Evolutionary conservation across 2,888 invertebrate genomes (phyloP), one percentile per base, ranked within the genome.

Genomic region (Rotaria macrura): DNA sequence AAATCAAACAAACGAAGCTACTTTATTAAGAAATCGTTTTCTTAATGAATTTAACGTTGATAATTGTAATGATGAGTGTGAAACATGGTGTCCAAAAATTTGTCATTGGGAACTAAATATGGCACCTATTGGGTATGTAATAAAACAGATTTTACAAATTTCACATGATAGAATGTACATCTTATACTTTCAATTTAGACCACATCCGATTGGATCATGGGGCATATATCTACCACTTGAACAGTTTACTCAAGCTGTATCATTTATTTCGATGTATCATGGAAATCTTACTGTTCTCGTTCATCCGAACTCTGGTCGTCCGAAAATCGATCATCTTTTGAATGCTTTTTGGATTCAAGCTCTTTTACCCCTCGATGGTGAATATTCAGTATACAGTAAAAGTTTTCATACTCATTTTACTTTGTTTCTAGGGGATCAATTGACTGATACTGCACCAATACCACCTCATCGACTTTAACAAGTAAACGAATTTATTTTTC

Each of bases 161-260:
- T 3, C 7, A 52, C 3, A 52, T 52, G 7, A 52, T 52, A n/a
- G n/a, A n/a, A n/a, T 23, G 23, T 23, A 23, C 52, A 52, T 23
- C 20, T 4, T 9, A 52, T 52, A 20, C 23, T 52, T 52, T 23
- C 6, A 52, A 43, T 79, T 79, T 79, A 79, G 79, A 79, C 79
- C 79, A n/a, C 79, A 79, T 79, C 79, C 79, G 14, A 79, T 79
- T n/a, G 79, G 79, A n/a, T 79, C 79, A 14, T 79, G 79, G 79
- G 79, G 79, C 12, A 43, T 79, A n/a, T 79, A 79, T 43, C 9
- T 79, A 43, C 79, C 79, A 43, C n/a, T 79, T 23, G 79, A 79
- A 79, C 43, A 79, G n/a, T 43, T 79, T n/a, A 23, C 14, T n/a
- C 4, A n/a, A 25, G 25, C 79, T 40, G 79, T 79, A 6, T 43